Evolutionary conservation across 2,113 vertebrate genomes (phyloP).

Genomic region (Puffinus mauretanicus): DNA sequence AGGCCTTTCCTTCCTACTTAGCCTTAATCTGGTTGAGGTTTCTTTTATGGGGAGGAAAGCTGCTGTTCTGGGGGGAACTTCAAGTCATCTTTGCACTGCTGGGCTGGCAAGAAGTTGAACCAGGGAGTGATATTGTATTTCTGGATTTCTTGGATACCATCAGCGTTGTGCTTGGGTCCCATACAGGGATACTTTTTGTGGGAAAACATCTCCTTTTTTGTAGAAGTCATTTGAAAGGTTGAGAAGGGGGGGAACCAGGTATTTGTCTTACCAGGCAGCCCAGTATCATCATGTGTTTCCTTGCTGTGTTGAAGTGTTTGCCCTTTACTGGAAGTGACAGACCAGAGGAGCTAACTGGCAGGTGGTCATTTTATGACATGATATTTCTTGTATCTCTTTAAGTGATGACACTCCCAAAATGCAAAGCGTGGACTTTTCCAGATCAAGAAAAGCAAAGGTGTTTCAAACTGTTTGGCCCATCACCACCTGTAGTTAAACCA

Average conservation of each 20-base stretch:
- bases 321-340: not conserved
- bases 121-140: not conserved
- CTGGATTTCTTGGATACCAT: not conserved
- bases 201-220: fast-evolving
- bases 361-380: not conserved
- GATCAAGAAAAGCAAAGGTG: not conserved
- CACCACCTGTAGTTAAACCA: not conserved
- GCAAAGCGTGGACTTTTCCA: not conserved
- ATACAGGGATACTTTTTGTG: not conserved
- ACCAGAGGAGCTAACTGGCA: not conserved
- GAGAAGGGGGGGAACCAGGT: not conserved
- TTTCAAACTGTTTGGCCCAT: not conserved
- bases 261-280: not conserved
- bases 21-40: not conserved
- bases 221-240: not conserved
- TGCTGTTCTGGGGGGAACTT: not conserved
- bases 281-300: not conserved
- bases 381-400: not conserved
- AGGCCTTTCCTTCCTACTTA: not conserved
- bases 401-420: not conserved
- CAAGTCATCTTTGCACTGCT: not conserved
- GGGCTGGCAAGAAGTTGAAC: not conserved
- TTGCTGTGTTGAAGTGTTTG: not conserved
- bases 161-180: not conserved
- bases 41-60: not conserved